These are phyloP conservation scores for Acrocephalus kingi DNA, from an alignment of 2,113 vertebrate genomes.

Conservation along the genomic window DNA sequence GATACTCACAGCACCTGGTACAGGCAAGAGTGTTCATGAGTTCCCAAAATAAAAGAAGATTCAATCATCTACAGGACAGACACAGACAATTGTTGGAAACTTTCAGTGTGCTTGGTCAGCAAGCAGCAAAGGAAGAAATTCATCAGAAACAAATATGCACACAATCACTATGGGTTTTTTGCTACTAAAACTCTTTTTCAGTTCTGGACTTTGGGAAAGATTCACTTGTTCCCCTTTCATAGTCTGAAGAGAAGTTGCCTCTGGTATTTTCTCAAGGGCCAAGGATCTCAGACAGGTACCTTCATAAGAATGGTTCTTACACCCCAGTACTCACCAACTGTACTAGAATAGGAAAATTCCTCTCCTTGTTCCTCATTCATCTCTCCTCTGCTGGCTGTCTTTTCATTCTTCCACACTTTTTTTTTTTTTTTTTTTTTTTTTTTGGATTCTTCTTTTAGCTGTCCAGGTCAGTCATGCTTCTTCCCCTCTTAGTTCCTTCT, in stretches of 20 bases:
- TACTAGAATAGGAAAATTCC: neutral
- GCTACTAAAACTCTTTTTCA: neutral
- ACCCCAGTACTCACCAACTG: neutral
- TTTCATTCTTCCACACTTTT: neutral
- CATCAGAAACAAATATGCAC: neutral
- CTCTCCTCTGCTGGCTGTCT: neutral
- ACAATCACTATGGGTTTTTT: neutral
- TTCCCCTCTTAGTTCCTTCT: neutral
- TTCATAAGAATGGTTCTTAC: neutral
- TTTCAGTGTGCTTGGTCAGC: neutral
- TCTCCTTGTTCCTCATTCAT: neutral
- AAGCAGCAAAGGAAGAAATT: neutral
- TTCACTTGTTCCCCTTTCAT: neutral
- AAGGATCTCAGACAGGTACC: neutral
- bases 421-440: neutral
- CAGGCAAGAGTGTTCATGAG: neutral
- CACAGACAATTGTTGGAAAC: neutral
- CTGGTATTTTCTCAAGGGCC: neutral
- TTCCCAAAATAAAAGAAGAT: neutral
- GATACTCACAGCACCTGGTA: neutral
- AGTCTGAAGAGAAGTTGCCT: neutral
- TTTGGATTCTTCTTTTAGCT: constrained; percentile 18
- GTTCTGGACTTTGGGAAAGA: neutral
- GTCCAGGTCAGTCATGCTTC: neutral
- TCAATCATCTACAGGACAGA: neutral